Percentiles rank a stretch among this genome's conserved stretches.
These are phyloP conservation scores for Eonycteris spelaea DNA, from an alignment of 2,113 vertebrate genomes.

Conservation along the genomic window DNA sequence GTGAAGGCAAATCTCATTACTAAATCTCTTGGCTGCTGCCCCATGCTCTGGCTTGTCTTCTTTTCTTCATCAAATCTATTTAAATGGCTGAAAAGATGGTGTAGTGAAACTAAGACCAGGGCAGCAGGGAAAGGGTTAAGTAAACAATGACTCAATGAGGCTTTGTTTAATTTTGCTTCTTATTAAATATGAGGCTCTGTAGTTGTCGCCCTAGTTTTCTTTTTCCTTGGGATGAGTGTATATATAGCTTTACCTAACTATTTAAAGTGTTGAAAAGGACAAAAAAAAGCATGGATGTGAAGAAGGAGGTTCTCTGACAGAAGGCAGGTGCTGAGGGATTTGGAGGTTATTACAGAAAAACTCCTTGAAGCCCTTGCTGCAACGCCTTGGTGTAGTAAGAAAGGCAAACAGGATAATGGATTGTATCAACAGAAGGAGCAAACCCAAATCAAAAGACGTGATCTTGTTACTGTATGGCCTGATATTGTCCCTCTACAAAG, in stretches of 20 bases:
- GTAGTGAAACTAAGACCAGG: background rate
- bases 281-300: conserved; percentile 54
- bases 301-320: conserved; percentile 60
- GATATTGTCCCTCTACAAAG: conserved; percentile 57
- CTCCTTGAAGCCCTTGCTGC: conserved; percentile 60
- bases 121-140: conserved; percentile 53
- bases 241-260: conserved; percentile 62
- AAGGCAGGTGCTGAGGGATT: conserved; percentile 78
- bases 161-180: conserved; percentile 46
- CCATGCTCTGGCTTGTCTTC: background rate
- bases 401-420: conserved; percentile 74
- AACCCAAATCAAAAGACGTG: conserved; percentile 50
- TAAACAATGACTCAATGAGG: conserved; percentile 14
- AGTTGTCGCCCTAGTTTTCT: conserved; percentile 25
- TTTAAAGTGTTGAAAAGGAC: conserved; percentile 49
- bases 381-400: conserved; percentile 56
- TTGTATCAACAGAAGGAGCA: conserved; percentile 44
- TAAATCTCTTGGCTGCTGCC: background rate
- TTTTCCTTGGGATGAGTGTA: conserved; percentile 37
- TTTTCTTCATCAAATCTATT: background rate
- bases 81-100: background rate
- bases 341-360: conserved; percentile 73
- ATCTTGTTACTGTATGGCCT: conserved; percentile 71
- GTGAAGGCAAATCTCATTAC: background rate
- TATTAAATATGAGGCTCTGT: conserved; percentile 48